A percentile compares a stretch with the other conserved stretches of the same genome.
These are phyloP conservation scores for Cosmorhoe ocellata DNA, from an alignment of 2,888 invertebrate genomes.

Conservation along the genomic window DNA sequence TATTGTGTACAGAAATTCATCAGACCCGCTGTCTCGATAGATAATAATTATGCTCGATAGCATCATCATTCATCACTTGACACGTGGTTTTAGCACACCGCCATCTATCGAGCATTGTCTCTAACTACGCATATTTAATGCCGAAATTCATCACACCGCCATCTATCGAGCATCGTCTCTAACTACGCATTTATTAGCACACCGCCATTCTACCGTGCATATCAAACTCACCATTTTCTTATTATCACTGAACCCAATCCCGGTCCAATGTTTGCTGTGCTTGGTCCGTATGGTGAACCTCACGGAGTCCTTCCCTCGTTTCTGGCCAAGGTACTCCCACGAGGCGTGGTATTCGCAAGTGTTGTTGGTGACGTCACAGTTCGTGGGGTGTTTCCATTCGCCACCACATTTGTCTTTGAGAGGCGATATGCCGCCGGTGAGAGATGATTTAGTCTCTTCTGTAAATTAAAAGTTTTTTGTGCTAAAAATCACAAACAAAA, in stretches of 20 bases:
- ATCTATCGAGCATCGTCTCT: too few relatives aligned
- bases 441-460: constrained; percentile 75
- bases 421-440: constrained; percentile 62
- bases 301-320: constrained; percentile 87
- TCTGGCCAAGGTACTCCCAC: constrained; percentile 89
- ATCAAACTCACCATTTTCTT: constrained; percentile 86
- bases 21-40: too few relatives aligned
- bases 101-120: too few relatives aligned
- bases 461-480: constrained; percentile 22
- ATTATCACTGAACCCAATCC: constrained; percentile 93
- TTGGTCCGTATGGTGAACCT: constrained; percentile 90
- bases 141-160: too few relatives aligned
- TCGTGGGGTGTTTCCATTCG: constrained; percentile 88
- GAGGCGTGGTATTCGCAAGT: constrained; percentile 90
- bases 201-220: too few relatives aligned
- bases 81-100: too few relatives aligned
- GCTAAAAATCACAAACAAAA: too few relatives aligned
- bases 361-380: constrained; percentile 84
- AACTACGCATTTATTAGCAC: too few relatives aligned
- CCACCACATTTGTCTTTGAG: constrained; percentile 86
- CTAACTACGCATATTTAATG: too few relatives aligned
- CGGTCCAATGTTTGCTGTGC: constrained; percentile 92
- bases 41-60: too few relatives aligned
- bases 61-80: too few relatives aligned
- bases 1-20: too few relatives aligned